A percentile compares a stretch with the other conserved stretches of the same genome.
These are phyloP conservation scores for Drosophila sucinea DNA, from an alignment of 1,140 invertebrate genomes.

Conservation along the genomic window DNA sequence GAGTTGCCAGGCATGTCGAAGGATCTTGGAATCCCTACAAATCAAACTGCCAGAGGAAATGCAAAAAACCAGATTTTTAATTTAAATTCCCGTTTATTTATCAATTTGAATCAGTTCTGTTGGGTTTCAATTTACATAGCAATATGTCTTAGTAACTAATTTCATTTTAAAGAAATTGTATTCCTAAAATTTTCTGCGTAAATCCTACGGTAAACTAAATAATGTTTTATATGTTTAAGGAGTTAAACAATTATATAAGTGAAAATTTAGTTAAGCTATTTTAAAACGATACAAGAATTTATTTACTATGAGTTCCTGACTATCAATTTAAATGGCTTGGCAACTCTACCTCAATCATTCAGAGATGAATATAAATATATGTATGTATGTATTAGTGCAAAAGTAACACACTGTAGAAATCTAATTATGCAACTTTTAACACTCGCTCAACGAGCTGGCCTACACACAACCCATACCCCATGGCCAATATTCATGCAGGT, in stretches of 20 bases:
- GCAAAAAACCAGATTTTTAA: not conserved
- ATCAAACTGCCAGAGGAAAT: not conserved
- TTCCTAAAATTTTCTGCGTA: no score
- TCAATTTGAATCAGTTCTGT: no score
- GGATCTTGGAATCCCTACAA: not conserved
- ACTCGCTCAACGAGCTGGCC: constrained; percentile 56
- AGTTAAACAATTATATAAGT: no score
- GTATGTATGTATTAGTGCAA: not conserved
- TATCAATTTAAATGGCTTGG: constrained; percentile 12
- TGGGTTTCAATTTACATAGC: no score
- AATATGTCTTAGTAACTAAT: no score
- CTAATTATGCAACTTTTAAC: constrained; percentile 77
- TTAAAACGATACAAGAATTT: no score
- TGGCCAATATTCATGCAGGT: constrained; percentile 63
- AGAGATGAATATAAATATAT: not conserved
- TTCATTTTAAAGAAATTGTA: no score
- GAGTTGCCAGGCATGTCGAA: constrained; percentile 11
- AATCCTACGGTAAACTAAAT: no score
- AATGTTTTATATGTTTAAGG: no score
- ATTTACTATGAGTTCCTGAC: no score
- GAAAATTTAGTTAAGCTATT: no score
- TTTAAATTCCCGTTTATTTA: no score
- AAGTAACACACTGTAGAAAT: constrained; percentile 45
- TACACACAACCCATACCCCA: constrained; percentile 51
- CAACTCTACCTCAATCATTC: constrained; percentile 33